A percentile compares a stretch with the other conserved stretches of the same genome.
Evolutionary conservation across 2,797 vertebrate genomes (phyloP).

Genomic region (Phoeniculus purpureus): DNA sequence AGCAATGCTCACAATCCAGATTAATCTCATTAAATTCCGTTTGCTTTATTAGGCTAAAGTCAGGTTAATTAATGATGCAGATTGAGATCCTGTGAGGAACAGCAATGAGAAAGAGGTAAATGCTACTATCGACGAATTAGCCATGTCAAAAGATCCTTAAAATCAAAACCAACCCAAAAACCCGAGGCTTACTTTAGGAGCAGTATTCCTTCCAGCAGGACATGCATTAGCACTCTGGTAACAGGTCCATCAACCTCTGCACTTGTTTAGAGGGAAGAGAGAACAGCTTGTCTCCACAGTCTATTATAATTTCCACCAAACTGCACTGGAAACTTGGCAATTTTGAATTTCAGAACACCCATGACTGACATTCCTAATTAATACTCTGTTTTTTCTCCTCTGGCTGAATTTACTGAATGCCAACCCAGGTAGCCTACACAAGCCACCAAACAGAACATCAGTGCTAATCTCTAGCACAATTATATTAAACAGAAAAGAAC

Average conservation of each 20-base stretch:
- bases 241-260: conserved; percentile 54
- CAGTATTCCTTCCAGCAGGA: conserved; percentile 15
- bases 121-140: neutral
- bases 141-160: neutral
- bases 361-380: conserved; percentile 79
- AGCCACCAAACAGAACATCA: conserved; percentile 72
- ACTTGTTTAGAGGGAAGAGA: conserved; percentile 55
- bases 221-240: conserved; percentile 58
- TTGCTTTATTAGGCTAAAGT: neutral
- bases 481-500: conserved; percentile 53
- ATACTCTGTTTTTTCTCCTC: conserved; percentile 75
- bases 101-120: neutral
- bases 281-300: conserved; percentile 76
- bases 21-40: neutral
- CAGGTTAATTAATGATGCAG: neutral
- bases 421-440: conserved; percentile 63
- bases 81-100: neutral
- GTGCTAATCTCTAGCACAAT: conserved; percentile 69
- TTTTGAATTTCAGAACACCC: conserved; percentile 76
- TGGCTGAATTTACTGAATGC: conserved; percentile 72
- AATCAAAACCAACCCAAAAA: neutral
- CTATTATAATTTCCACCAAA: conserved; percentile 74
- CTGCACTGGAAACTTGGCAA: conserved; percentile 69
- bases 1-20: neutral
- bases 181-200: neutral